phyloP scores from a whole-genome alignment of 1,140 invertebrate species.

The Dendroctonus valens region DNA sequence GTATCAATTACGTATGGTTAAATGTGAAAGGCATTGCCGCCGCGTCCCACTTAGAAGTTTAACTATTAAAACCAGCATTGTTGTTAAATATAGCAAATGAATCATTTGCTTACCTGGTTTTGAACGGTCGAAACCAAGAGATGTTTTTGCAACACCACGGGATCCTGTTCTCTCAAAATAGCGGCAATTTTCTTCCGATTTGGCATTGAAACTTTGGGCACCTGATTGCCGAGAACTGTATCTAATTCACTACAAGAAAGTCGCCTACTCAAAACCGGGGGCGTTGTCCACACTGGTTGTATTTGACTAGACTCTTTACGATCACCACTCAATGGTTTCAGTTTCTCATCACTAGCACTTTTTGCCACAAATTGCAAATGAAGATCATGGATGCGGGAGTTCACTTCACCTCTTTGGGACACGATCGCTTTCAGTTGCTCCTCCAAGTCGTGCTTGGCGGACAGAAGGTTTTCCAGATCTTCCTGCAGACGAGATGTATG shows the following conservation, averaged over 20 bases:
- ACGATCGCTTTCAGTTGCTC: constrained; percentile 60
- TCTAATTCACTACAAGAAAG: constrained; percentile 36
- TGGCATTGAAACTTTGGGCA: constrained; percentile 56
- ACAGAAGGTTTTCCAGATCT: constrained; percentile 59
- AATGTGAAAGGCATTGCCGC: too few species aligned
- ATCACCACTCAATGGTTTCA: constrained; percentile 16
- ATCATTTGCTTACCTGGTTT: constrained; percentile 66
- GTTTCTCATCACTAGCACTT: constrained; percentile 36
- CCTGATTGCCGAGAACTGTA: constrained; percentile 55
- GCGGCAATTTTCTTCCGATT: constrained; percentile 74
- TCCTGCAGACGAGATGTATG: constrained; percentile 63
- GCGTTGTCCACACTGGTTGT: constrained; percentile 28
- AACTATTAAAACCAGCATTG: too few species aligned
- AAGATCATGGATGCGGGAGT: constrained; percentile 52
- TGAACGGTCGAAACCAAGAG: constrained; percentile 78
- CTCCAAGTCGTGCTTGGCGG: constrained; percentile 62
- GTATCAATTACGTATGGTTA: too few species aligned
- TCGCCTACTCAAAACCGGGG: constrained; percentile 36
- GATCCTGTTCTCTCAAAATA: constrained; percentile 77
- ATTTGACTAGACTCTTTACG: constrained; percentile 40
- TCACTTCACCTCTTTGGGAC: constrained; percentile 53
- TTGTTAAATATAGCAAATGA: too few species aligned
- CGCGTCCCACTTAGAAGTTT: too few species aligned
- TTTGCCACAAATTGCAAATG: constrained; percentile 51
- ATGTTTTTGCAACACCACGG: constrained; percentile 78